A percentile compares a stretch with the other conserved stretches of the same genome.
Evolutionary conservation across 1,140 invertebrate species (phyloP).

Genomic region (Antheraea mylitta): DNA sequence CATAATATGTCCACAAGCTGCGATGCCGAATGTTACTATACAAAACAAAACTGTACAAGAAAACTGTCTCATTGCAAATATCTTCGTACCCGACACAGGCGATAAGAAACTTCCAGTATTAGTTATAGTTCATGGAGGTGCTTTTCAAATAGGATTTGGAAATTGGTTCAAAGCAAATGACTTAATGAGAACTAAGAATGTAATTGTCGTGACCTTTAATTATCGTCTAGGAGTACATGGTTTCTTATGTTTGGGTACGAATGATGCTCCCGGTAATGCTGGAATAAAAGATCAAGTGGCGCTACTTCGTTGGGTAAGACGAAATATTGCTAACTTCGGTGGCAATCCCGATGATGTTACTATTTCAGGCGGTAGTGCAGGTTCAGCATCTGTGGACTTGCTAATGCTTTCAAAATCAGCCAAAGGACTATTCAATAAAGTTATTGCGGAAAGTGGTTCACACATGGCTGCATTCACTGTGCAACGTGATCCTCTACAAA

Average conservation of each 20-base stretch:
- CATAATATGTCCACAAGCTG: slow-evolving; percentile 46
- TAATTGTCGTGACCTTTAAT: slow-evolving; percentile 36
- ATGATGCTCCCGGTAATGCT: slow-evolving; percentile 38
- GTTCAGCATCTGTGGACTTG: slow-evolving; percentile 27
- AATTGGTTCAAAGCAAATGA: slow-evolving; percentile 13
- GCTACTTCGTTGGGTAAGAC: slow-evolving; percentile 30
- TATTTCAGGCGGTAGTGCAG: slow-evolving; percentile 32
- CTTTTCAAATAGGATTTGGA: slow-evolving; percentile 30
- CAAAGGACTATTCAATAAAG: slow-evolving; percentile 34
- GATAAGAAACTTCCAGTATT: slow-evolving; percentile 51
- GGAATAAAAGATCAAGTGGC: slow-evolving; percentile 46
- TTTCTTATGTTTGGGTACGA: slow-evolving; percentile 41
- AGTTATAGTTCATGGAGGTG: slow-evolving; percentile 46
- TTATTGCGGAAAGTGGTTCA: slow-evolving; percentile 35
- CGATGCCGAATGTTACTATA: background rate
- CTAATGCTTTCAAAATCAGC: slow-evolving; percentile 30
- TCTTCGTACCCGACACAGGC: slow-evolving; percentile 49
- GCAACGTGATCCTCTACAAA: slow-evolving; percentile 28
- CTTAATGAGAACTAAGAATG: slow-evolving; percentile 26
- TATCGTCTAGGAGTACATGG: slow-evolving; percentile 37
- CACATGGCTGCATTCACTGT: slow-evolving; percentile 21
- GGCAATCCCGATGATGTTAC: slow-evolving; percentile 40
- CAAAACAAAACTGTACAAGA: slow-evolving; percentile 29
- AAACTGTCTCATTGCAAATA: slow-evolving; percentile 54
- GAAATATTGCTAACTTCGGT: slow-evolving; percentile 37